phyloP scores from a whole-genome alignment of 1,140 invertebrate species.

The Anadara kagoshimensis region DNA sequence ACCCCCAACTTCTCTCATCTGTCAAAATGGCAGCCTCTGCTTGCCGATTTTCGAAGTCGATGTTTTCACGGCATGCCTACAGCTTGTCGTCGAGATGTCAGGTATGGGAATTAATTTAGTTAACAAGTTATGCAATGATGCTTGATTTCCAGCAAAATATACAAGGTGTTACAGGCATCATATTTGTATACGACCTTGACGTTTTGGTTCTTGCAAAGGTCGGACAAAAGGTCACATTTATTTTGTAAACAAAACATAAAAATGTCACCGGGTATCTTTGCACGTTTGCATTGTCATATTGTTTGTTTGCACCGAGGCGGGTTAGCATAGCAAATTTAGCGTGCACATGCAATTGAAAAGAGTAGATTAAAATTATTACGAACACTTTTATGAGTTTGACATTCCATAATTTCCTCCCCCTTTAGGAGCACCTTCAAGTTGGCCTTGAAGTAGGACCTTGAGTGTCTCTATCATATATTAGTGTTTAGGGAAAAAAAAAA shows the following conservation, averaged over 20 bases:
- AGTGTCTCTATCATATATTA: too few relatives aligned
- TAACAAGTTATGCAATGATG: not conserved
- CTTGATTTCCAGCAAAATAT: not conserved
- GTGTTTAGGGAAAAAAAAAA: too few relatives aligned
- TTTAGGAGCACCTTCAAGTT: too few relatives aligned
- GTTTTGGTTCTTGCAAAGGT: constrained; percentile 6
- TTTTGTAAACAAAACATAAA: not conserved
- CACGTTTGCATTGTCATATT: too few relatives aligned
- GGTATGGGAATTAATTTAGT: not conserved
- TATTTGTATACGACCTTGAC: not conserved
- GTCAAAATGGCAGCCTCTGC: constrained; percentile 15
- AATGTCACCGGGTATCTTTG: too few relatives aligned
- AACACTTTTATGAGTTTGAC: too few relatives aligned
- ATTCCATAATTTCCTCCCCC: too few relatives aligned
- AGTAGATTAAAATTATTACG: too few relatives aligned
- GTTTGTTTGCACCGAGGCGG: too few relatives aligned
- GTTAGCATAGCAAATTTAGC: too few relatives aligned
- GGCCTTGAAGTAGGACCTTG: too few relatives aligned
- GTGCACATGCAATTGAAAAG: too few relatives aligned
- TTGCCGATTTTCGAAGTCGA: not conserved
- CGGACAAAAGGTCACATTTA: not conserved
- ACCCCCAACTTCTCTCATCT: not conserved
- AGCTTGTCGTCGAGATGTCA: constrained; percentile 7
- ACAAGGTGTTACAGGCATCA: not conserved
- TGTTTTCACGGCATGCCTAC: constrained; percentile 5